Conservation (phyloP, 2,888 invertebrate species). For the Tenthredo scrophulariae region DNA sequence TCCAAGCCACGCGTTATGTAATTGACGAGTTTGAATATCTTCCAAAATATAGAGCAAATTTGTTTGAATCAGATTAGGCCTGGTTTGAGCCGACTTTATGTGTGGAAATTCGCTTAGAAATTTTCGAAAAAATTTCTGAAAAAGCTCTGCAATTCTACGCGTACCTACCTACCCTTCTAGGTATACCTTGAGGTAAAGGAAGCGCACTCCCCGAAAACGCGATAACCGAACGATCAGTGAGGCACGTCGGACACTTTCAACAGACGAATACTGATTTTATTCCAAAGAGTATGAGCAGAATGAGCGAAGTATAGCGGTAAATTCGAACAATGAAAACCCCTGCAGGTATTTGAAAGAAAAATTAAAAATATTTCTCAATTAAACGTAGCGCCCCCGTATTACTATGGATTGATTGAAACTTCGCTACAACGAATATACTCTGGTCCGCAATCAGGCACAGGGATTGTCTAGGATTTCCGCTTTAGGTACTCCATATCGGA, state of each 20-base stretch:
- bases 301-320: neutral
- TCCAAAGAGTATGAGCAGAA: neutral
- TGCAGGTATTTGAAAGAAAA: neutral
- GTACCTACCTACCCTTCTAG: neutral
- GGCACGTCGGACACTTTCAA: neutral
- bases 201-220: neutral
- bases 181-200: neutral
- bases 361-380: neutral
- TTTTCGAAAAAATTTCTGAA: neutral
- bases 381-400: neutral
- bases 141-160: neutral
- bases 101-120: neutral
- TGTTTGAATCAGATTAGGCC: neutral
- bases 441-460: neutral
- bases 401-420: neutral
- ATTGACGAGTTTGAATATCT: neutral
- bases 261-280: conserved; percentile 9
- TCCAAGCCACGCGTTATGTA: neutral
- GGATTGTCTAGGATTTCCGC: neutral
- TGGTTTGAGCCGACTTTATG: neutral
- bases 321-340: conserved; percentile 2
- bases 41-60: neutral
- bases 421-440: neutral
- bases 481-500: neutral
- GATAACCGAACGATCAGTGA: conserved; percentile 37